Conservation (phyloP, 2,797 vertebrate species). For the Hydrolagus colliei region DNA sequence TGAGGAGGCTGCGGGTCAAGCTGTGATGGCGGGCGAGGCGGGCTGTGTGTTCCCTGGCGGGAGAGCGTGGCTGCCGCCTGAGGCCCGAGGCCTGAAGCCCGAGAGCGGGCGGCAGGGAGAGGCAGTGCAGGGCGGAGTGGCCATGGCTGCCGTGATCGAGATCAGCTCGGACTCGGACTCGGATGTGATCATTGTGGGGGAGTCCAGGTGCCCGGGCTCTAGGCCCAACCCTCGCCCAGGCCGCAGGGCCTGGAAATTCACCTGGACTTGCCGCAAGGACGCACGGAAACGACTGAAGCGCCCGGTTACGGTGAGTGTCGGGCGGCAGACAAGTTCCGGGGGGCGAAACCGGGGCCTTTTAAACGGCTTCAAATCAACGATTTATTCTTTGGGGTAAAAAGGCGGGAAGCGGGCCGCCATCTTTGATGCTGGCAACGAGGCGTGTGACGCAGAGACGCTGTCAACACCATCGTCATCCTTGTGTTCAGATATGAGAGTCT, state of each 20-base stretch:
- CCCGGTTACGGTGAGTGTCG: not conserved
- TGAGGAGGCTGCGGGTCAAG: no score
- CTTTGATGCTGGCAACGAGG: not conserved
- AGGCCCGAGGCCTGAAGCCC: not conserved
- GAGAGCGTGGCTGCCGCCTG: not conserved
- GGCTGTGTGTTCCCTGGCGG: not conserved
- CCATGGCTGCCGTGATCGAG: conserved; percentile 15
- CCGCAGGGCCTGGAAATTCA: no score
- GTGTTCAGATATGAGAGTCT: not conserved
- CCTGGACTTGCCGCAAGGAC: no score
- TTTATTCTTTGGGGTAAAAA: no score
- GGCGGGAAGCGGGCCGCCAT: not conserved
- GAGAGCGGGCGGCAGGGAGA: not conserved
- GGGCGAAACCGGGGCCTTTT: no score
- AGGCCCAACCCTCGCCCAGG: not conserved
- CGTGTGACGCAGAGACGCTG: not conserved
- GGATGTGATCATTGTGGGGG: not conserved
- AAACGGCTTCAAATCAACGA: no score
- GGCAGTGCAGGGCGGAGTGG: no score
- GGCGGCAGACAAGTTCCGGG: not conserved
- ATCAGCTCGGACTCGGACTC: conserved; percentile 16
- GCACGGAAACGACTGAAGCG: no score
- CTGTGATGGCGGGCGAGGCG: no score
- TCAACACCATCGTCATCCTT: no score
- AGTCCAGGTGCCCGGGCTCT: not conserved